phyloP scores from a whole-genome alignment of 35 echinoderm and acorn worm species.

The Stichopus chloronotus region DNA sequence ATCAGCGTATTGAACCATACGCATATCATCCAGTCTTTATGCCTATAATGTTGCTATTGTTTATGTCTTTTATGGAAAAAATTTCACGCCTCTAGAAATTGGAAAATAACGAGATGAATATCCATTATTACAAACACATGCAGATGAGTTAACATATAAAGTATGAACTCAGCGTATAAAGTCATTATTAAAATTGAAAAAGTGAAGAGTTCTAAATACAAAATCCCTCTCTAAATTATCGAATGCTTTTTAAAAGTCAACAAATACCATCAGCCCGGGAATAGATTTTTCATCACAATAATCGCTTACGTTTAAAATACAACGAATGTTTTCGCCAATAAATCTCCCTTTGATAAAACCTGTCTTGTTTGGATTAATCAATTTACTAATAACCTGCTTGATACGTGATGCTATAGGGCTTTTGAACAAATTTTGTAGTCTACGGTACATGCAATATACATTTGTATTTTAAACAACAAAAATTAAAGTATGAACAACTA shows the following conservation, averaged over 20 bases:
- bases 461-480: no score
- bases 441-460: not conserved
- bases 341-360: conserved; percentile 18
- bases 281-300: conserved; percentile 3
- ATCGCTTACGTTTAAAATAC: conserved; percentile 2
- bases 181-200: not conserved
- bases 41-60: not conserved
- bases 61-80: not conserved
- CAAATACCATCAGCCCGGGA: conserved; percentile 13
- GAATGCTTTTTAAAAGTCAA: conserved; percentile 34
- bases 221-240: conserved; percentile 26
- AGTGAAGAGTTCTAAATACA: not conserved
- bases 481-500: no score
- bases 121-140: conserved; percentile 28
- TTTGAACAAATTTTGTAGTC: conserved; percentile 9
- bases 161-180: not conserved
- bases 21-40: not conserved
- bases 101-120: conserved; percentile 3
- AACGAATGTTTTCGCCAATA: conserved; percentile 22
- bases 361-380: not conserved
- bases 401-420: not conserved
- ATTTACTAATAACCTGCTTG: not conserved
- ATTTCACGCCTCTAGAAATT: not conserved
- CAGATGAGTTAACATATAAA: not conserved
- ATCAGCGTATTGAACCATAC: conserved; percentile 16